A percentile compares a stretch with the other conserved stretches of the same genome.
phyloP scores from a whole-genome alignment of 2,113 vertebrate species.

The Paramormyrops kingsleyae region DNA sequence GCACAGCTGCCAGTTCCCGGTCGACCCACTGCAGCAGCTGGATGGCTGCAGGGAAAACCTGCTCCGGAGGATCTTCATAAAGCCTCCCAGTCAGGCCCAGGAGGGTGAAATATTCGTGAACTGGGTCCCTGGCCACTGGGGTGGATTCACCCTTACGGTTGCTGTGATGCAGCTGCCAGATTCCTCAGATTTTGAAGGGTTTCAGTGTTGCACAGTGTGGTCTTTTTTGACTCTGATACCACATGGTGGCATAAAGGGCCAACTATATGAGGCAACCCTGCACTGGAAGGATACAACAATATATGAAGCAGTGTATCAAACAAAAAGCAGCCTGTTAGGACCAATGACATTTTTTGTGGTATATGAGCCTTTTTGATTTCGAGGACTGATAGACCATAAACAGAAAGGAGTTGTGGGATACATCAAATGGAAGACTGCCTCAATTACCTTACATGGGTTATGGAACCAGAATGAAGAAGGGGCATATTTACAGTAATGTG shows the following conservation, averaged over 20 bases:
- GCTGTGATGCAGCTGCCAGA: background rate
- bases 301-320: background rate
- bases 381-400: background rate
- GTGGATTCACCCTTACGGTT: background rate
- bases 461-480: background rate
- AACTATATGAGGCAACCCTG: background rate
- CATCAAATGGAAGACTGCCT: background rate
- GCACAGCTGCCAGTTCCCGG: too few relatives aligned
- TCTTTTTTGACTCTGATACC: background rate
- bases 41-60: background rate
- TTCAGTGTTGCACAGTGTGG: background rate
- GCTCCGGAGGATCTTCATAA: too few relatives aligned
- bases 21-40: too few relatives aligned
- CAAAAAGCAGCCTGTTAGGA: background rate
- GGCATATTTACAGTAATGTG: background rate
- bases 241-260: background rate
- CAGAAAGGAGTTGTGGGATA: background rate
- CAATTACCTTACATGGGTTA: background rate
- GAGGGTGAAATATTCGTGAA: too few relatives aligned
- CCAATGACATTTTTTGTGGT: background rate
- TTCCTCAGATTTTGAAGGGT: background rate
- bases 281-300: background rate
- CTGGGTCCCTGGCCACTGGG: background rate
- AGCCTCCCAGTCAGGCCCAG: too few relatives aligned
- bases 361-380: background rate